Evolutionary conservation across 2,888 invertebrate genomes (phyloP), one percentile per base, ranked within the genome.

Genomic region (Euspilapteryx auroguttella): DNA sequence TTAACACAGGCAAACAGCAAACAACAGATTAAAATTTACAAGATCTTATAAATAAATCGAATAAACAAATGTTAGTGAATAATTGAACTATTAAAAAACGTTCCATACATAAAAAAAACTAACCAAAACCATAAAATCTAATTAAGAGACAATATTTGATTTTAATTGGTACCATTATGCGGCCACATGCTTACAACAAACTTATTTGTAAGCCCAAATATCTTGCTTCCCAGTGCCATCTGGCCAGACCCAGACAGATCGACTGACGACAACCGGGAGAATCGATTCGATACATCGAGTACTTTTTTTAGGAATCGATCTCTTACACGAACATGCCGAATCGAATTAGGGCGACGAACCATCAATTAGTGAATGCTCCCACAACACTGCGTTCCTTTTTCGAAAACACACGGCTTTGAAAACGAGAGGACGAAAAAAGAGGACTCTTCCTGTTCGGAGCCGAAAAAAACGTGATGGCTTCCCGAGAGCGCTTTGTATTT

Each of bases 341-440:
- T 43, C 59, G 51, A 59, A 62, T 59, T 37, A 45, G 42, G 23
- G 13, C 12, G 40, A 45, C 53, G 52, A 47, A 45, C 50, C 50
- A 55, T 64, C 68, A 68, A 69, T 69, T 66, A 69, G 66, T 62
- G 52, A 64, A 55, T 54, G 55, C 59, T 63, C 61, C 61, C 55
- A 59, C 57, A 57, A 48, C 50, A 48, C 46, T 47, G 45, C 37
- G 42, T 42, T 40, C 37, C 47, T 55, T 52, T 49, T 47, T 53
- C 47, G 47, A 57, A 55, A 63, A 63, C 56, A 55, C 49, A 56
- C 58, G 55, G 59, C 50, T 62, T 55, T 52, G 47, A 45, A 47
- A 61, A 47, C 46, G 47, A 50, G 17, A 8, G 44, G 42, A 47
- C 44, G 48, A 47, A 58, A 57, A 56, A 55, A 50, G 45, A 46